A percentile compares a stretch with the other conserved stretches of the same genome.
phyloP scores from a whole-genome alignment of 2,113 vertebrate genomes.

The Triplophysa rosa region DNA sequence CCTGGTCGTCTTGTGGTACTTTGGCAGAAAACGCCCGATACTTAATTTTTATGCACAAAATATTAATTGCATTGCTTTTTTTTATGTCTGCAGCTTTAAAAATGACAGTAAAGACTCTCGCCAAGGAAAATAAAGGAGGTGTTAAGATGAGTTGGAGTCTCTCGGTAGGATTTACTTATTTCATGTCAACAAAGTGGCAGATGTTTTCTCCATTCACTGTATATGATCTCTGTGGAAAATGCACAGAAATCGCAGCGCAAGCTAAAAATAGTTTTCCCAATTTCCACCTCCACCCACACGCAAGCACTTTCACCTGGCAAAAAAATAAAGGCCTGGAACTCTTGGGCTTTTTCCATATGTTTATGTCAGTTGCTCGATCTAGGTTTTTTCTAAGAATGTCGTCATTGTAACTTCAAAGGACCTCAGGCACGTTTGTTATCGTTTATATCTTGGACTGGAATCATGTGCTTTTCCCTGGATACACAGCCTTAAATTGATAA shows the following conservation, averaged over 20 bases:
- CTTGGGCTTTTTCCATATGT: slow-evolving; percentile 71
- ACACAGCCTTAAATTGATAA: slow-evolving; percentile 83
- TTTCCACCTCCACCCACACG: slow-evolving; percentile 22
- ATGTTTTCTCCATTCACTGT: slow-evolving; percentile 15
- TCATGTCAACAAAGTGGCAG: slow-evolving; percentile 1
- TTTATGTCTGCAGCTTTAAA: background rate
- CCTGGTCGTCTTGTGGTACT: slow-evolving; percentile 23
- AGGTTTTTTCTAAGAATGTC: slow-evolving; percentile 80
- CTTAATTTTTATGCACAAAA: slow-evolving; percentile 4
- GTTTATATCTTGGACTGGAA: slow-evolving; percentile 87
- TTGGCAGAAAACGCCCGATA: slow-evolving; percentile 7
- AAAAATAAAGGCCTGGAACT: slow-evolving; percentile 59
- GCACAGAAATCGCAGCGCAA: background rate
- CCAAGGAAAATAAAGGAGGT: slow-evolving; percentile 28
- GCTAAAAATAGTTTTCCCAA: slow-evolving; percentile 27
- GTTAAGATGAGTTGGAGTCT: slow-evolving; percentile 29
- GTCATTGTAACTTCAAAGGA: slow-evolving; percentile 83
- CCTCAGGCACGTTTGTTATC: slow-evolving; percentile 84
- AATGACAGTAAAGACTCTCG: background rate
- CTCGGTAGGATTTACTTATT: slow-evolving; percentile 16
- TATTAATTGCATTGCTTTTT: slow-evolving; percentile 1
- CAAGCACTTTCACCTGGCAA: slow-evolving; percentile 30
- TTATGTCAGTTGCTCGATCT: slow-evolving; percentile 64
- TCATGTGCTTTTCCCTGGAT: slow-evolving; percentile 79
- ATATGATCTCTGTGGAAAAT: slow-evolving; percentile 5